These are phyloP conservation scores for Gymnarchus niloticus DNA, from an alignment of 2,113 vertebrate species.

Conservation along the genomic window DNA sequence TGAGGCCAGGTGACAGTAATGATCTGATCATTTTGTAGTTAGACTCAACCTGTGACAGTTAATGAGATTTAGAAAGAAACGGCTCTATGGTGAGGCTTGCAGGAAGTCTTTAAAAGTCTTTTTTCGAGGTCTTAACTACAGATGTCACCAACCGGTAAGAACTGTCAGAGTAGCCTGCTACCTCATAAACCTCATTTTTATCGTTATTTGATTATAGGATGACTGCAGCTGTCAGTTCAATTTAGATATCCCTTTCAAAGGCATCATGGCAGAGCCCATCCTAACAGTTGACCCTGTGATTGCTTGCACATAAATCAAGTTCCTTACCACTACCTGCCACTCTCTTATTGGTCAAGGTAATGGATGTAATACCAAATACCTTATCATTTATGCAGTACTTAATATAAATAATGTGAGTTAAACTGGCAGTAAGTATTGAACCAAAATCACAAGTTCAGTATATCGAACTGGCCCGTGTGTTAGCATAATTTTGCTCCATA, in stretches of 20 bases:
- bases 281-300: neutral
- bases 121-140: neutral
- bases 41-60: conserved; percentile 21
- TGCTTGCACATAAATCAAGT: neutral
- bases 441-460: conserved; percentile 19
- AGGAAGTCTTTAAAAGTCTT: neutral
- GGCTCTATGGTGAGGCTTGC: neutral
- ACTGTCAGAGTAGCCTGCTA: neutral
- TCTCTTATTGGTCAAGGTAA: neutral
- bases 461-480: conserved; percentile 37
- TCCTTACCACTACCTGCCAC: neutral
- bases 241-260: neutral
- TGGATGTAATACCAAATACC: neutral
- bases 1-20: neutral
- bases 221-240: neutral
- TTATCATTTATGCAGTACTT: neutral
- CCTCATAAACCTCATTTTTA: neutral
- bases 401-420: neutral
- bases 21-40: conserved; percentile 5
- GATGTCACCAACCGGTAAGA: neutral
- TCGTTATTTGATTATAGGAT: neutral
- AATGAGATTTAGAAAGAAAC: conserved; percentile 18
- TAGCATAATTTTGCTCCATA: neutral
- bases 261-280: neutral
- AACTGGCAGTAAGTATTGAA: neutral